Conservation (phyloP, 2,888 invertebrate genomes). For the Acleris holmiana region DNA sequence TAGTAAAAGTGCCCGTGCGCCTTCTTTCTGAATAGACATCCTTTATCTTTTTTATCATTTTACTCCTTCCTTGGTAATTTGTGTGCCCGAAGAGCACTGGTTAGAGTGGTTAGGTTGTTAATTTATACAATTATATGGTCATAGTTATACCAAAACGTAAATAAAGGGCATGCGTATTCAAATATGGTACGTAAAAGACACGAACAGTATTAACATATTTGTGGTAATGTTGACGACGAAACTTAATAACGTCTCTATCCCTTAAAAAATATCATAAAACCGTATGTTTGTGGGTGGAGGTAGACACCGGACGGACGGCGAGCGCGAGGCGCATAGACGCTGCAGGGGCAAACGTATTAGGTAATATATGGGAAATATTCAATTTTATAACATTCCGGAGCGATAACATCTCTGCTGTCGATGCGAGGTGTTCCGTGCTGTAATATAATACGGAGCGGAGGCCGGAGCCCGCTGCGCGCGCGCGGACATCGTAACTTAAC, state of each 20-base stretch:
- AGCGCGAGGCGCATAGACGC: conserved; percentile 62
- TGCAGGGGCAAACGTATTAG: conserved; percentile 64
- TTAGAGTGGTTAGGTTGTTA: no score
- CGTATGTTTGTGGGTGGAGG: conserved; percentile 49
- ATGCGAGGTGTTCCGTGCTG: conserved; percentile 83
- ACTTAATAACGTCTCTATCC: conserved; percentile 83
- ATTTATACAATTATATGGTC: not conserved
- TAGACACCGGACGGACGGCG: conserved; percentile 46
- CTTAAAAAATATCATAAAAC: conserved; percentile 72
- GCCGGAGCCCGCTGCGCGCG: conserved; percentile 74
- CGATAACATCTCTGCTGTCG: conserved; percentile 81
- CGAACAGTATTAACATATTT: conserved; percentile 60
- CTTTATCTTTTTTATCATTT: no score
- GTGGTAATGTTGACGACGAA: conserved; percentile 77
- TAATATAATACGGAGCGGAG: conserved; percentile 81
- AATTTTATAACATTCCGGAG: conserved; percentile 80
- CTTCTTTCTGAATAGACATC: no score
- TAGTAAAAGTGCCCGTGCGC: no score
- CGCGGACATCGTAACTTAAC: conserved; percentile 78
- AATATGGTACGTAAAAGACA: conserved; percentile 41
- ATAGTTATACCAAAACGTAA: not conserved
- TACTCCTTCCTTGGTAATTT: no score
- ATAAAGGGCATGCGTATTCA: not conserved
- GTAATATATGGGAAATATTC: conserved; percentile 80
- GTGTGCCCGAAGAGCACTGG: no score